These are phyloP conservation scores for Lycodopsis pacificus DNA, from an alignment of 2,797 vertebrate genomes.

Conservation along the genomic window DNA sequence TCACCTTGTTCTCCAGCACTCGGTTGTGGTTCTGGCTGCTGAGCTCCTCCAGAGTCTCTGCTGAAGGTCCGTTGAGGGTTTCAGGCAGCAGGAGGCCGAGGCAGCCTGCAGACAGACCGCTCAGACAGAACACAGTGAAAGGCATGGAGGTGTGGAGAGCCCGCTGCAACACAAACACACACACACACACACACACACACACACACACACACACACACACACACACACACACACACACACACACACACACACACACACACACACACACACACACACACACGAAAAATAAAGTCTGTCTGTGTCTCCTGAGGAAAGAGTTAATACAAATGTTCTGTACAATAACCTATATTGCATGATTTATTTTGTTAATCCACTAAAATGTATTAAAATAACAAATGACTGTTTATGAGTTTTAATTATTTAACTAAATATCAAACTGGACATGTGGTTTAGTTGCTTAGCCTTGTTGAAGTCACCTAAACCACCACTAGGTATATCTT, in stretches of 20 bases:
- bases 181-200: not conserved
- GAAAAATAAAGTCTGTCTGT: not conserved
- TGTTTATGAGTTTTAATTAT: not conserved
- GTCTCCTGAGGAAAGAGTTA: not conserved
- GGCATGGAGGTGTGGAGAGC: constrained; percentile 86
- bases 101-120: constrained; percentile 86
- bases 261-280: not conserved
- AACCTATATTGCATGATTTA: not conserved
- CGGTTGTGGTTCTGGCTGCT: constrained; percentile 70
- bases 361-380: not conserved
- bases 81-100: constrained; percentile 90
- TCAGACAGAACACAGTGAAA: constrained; percentile 89
- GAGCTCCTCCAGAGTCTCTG: constrained; percentile 88
- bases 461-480: not conserved
- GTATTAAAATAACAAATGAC: not conserved
- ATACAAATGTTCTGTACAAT: not conserved
- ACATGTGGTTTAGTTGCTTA: not conserved
- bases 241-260: constrained; percentile 25
- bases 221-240: not conserved
- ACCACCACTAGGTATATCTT: not conserved
- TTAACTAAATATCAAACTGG: not conserved
- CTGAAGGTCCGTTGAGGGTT: constrained; percentile 86
- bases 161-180: constrained; percentile 77
- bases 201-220: constrained; percentile 19
- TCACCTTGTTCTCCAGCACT: constrained; percentile 83